Base-by-base conservation (phyloP, 2,888 invertebrate genomes). In the Yponomeuta malinellus region DNA sequence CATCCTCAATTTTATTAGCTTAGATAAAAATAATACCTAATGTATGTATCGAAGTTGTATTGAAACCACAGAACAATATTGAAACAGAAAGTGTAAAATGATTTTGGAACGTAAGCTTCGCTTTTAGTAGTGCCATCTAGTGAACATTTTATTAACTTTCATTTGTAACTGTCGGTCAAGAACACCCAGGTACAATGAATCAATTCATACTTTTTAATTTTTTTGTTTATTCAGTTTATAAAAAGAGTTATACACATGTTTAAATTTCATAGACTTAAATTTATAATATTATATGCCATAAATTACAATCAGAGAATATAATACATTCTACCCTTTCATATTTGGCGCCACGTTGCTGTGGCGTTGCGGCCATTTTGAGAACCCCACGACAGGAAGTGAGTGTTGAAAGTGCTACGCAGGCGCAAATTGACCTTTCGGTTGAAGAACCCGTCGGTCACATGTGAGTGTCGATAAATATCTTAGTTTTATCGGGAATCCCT, bases 371-470 rank as follows among this genome's bases (percentile, higher is more conserved):
- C 84, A 84, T 85, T 85, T 86, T 92, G 92, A 83, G 92, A 92
- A 91, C 92, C 92, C 92, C 91, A 83, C 84, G 74, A 88, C 89
- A 86, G 92, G 92, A 93, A 93, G 89, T 90, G 90, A 91, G 87
- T 90, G 84, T 91, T 90, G 87, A 92, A 88, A 89, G 91, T 92
- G 91, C 90, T 93, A 93, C 95, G 95, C 95, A 95, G 94, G 95
- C 95, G 94, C 93, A 92, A 88, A 91, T 90, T 93, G 93, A 93
- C 94, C 95, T 95, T 96, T 95, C 95, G 95, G 95, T 95, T 94
- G 94, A 94, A 95, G 95, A 95, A 95, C 95, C 96, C 96, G 95
- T 96, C 96, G 95, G 95, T 95, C 96, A 96, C 96, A 96, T 96
- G 96, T 96, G 96, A 96, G 96, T 96, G 95, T 93, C 91, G 92